Conservation (phyloP, 2,888 invertebrate genomes). For the Amiota communis region DNA sequence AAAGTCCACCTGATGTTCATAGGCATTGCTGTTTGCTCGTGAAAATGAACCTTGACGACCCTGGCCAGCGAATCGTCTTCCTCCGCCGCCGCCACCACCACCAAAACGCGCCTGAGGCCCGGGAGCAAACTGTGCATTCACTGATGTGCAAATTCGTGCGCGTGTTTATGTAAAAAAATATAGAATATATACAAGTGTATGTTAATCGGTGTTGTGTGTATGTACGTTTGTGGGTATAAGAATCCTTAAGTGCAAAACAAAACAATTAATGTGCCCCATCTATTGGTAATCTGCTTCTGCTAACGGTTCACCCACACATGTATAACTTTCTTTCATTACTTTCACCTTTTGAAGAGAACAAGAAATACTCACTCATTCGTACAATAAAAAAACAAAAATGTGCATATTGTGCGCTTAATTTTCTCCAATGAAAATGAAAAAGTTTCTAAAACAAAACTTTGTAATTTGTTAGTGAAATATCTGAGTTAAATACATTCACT, state of each 20-base stretch:
- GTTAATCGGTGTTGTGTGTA: background rate
- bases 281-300: too few species aligned
- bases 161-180: background rate
- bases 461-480: slow-evolving; percentile 53
- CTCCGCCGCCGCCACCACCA: slow-evolving; percentile 15
- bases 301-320: too few species aligned
- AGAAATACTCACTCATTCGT: too few species aligned
- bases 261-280: too few species aligned
- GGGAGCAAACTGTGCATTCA: slow-evolving; percentile 52
- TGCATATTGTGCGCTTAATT: background rate
- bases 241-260: too few species aligned
- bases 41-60: slow-evolving; percentile 59
- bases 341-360: too few species aligned
- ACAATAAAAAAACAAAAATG: background rate
- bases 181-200: background rate
- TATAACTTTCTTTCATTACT: too few species aligned
- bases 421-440: slow-evolving; percentile 30
- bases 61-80: background rate
- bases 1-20: slow-evolving; percentile 57
- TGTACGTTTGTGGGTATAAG: background rate
- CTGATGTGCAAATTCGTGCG: slow-evolving; percentile 25
- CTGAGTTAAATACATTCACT: slow-evolving; percentile 51
- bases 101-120: slow-evolving; percentile 28
- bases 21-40: slow-evolving; percentile 61
- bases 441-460: slow-evolving; percentile 51